Conservation (phyloP, 1,140 invertebrate species). For the Paraescarpia echinospica region DNA sequence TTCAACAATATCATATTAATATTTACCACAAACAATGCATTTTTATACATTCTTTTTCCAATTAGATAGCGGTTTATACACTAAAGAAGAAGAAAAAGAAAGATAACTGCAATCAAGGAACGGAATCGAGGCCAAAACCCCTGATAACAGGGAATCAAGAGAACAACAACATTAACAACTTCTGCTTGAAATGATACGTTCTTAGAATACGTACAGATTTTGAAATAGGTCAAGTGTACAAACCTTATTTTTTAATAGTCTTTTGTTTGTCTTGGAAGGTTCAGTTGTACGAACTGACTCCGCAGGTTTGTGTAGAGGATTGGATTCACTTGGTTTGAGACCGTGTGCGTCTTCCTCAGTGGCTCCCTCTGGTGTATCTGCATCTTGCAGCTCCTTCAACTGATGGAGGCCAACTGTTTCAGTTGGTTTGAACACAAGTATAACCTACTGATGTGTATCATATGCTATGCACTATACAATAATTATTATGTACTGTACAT, state of each 20-base stretch:
- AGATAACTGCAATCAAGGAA: too few relatives aligned
- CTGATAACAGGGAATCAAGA: background rate
- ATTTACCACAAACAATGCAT: background rate
- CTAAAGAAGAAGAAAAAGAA: too few relatives aligned
- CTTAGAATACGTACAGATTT: background rate
- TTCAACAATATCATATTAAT: background rate
- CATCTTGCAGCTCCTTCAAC: background rate
- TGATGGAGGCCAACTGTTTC: background rate
- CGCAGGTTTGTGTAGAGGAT: background rate
- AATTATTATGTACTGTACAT: too few relatives aligned
- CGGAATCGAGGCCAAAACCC: too few relatives aligned
- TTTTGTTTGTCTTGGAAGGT: background rate
- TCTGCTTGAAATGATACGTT: background rate
- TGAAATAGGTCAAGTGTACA: background rate
- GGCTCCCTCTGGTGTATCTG: background rate
- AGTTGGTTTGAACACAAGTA: too few relatives aligned
- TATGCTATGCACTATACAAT: too few relatives aligned
- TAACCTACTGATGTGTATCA: too few relatives aligned
- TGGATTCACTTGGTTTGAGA: background rate
- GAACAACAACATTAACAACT: background rate
- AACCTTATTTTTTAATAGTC: background rate
- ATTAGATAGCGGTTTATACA: too few relatives aligned
- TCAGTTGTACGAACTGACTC: background rate
- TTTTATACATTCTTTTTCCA: background rate
- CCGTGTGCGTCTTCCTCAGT: background rate